These are phyloP conservation scores for Odontothrips loti DNA, from an alignment of 2,888 invertebrate species.

Conservation along the genomic window DNA sequence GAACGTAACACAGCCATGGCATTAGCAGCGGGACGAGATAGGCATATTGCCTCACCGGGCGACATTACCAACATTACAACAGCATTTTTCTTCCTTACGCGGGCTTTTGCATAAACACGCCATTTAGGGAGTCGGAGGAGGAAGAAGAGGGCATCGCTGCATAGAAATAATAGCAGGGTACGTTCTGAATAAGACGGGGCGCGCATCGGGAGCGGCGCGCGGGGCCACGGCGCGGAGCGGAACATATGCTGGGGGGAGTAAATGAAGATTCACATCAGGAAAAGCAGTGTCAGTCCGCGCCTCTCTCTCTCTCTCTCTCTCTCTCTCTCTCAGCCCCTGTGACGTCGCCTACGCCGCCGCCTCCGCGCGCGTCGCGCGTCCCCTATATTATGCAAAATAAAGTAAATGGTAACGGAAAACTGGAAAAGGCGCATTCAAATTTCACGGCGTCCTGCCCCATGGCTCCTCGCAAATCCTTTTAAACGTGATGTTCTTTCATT, in stretches of 20 bases:
- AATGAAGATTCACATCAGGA: conserved; percentile 26
- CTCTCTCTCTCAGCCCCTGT: background rate
- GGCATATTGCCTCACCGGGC: background rate
- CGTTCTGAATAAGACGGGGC: background rate
- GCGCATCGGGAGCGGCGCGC: background rate
- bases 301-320: background rate
- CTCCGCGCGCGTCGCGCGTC: background rate
- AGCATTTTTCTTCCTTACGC: conserved; percentile 23
- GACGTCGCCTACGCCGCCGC: background rate
- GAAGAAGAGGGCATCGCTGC: background rate
- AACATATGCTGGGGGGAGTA: conserved; percentile 9
- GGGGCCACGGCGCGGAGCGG: background rate
- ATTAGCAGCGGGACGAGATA: background rate
- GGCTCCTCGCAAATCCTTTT: conserved; percentile 22
- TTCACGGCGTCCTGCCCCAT: background rate
- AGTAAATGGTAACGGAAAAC: conserved; percentile 25
- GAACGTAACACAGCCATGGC: background rate
- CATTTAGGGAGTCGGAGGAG: background rate
- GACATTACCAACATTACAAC: conserved; percentile 20
- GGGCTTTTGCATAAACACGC: conserved; percentile 20
- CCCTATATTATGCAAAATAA: conserved; percentile 4
- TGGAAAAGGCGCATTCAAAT: conserved; percentile 20
- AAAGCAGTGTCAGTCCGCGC: background rate
- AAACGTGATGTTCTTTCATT: conserved; percentile 21
- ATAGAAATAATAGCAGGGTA: conserved; percentile 23